These are phyloP conservation scores for Polyodon spathula DNA, from an alignment of 2,113 vertebrate species.

Conservation along the genomic window DNA sequence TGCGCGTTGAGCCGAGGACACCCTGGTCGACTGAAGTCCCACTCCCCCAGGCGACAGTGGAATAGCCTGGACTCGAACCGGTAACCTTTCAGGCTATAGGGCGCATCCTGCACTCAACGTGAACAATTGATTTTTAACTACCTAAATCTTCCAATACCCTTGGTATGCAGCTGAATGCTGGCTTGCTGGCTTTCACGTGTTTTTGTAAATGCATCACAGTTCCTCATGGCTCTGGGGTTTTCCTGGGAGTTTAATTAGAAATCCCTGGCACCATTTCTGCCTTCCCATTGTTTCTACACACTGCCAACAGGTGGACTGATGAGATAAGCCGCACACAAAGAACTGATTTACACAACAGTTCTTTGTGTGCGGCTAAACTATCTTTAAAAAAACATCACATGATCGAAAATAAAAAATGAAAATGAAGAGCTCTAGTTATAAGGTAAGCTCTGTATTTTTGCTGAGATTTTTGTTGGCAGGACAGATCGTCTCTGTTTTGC, in stretches of 20 bases:
- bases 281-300: background rate
- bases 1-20: too few relatives aligned
- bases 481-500: too few relatives aligned
- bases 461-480: too few relatives aligned
- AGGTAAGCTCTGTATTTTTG: too few relatives aligned
- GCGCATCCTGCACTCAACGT: too few relatives aligned
- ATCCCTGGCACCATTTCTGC: conserved; percentile 14
- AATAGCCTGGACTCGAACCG: too few relatives aligned
- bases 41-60: too few relatives aligned
- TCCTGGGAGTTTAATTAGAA: conserved; percentile 34
- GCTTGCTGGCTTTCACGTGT: conserved; percentile 13
- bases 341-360: background rate
- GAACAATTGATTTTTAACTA: conserved; percentile 3
- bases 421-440: too few relatives aligned
- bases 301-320: conserved; percentile 9
- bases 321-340: conserved; percentile 18
- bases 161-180: conserved; percentile 11
- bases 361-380: background rate
- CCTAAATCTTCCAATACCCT: background rate
- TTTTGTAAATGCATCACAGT: conserved; percentile 26
- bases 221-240: conserved; percentile 20
- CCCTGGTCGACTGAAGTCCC: too few relatives aligned
- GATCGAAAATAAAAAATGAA: background rate
- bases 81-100: too few relatives aligned
- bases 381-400: background rate